Evolutionary conservation across 2,797 vertebrate species (phyloP).

Genomic region (Chlorospingus semifuscus): DNA sequence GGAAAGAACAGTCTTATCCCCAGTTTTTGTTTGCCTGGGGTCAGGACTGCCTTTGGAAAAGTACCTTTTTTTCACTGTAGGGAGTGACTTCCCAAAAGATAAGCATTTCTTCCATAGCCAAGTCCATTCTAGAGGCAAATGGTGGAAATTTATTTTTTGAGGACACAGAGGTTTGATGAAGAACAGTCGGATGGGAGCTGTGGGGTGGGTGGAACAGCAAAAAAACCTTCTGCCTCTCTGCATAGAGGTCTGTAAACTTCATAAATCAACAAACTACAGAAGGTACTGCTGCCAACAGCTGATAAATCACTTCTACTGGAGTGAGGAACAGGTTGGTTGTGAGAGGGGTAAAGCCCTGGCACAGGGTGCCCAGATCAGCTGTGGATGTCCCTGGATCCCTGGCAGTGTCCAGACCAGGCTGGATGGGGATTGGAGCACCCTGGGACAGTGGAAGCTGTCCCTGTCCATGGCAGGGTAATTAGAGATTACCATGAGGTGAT

Average conservation of each 20-base stretch:
- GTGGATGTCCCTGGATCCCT: background rate
- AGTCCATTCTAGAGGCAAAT: background rate
- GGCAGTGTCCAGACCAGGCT: rapidly evolving
- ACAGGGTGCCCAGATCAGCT: rapidly evolving
- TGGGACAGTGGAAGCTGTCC: background rate
- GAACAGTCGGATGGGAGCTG: rapidly evolving
- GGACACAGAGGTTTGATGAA: background rate
- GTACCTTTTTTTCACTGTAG: background rate
- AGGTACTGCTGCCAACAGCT: background rate
- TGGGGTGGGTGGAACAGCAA: background rate
- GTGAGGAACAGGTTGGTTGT: background rate
- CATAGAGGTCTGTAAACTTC: background rate
- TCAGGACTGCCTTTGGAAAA: background rate
- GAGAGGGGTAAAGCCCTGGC: background rate
- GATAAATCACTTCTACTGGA: background rate
- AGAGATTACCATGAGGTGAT: background rate
- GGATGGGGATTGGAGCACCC: rapidly evolving
- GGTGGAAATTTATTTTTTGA: background rate
- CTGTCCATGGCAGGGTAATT: background rate
- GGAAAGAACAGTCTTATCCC: background rate
- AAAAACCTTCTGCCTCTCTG: background rate
- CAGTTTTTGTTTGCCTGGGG: rapidly evolving
- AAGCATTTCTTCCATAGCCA: background rate
- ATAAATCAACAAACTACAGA: background rate
- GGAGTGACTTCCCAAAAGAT: background rate